Evolutionary conservation across 2,797 vertebrate genomes (phyloP).

Genomic region (Fistularia tabacaria): DNA sequence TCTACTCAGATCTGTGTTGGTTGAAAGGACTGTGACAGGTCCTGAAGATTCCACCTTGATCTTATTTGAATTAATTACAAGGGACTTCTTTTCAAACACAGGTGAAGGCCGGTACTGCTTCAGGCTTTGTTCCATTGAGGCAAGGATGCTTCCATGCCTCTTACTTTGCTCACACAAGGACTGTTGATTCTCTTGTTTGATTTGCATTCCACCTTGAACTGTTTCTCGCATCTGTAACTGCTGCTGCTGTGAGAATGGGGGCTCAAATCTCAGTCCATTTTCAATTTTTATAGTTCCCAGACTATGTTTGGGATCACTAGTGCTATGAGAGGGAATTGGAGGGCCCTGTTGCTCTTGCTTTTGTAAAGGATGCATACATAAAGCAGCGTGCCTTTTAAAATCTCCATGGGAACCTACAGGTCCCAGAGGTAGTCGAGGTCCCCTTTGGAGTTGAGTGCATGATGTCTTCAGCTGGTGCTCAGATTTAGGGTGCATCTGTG

Average conservation of each 20-base stretch:
- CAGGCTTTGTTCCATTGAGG: constrained; percentile 93
- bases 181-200: constrained; percentile 73
- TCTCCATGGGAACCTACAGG: constrained; percentile 73
- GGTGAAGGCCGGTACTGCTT: constrained; percentile 89
- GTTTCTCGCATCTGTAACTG: constrained; percentile 57
- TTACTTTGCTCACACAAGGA: constrained; percentile 59
- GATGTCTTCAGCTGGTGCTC: constrained; percentile 65
- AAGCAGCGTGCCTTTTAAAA: constrained; percentile 84
- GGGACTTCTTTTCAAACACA: constrained; percentile 86
- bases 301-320: constrained; percentile 59
- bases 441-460: constrained; percentile 69
- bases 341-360: constrained; percentile 82
- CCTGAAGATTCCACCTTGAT: constrained; percentile 91
- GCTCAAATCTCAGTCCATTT: constrained; percentile 73
- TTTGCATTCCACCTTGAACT: constrained; percentile 56
- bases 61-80: constrained; percentile 84
- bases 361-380: constrained; percentile 88
- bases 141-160: constrained; percentile 83
- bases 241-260: constrained; percentile 42
- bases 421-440: constrained; percentile 67
- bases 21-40: constrained; percentile 83
- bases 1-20: constrained; percentile 74
- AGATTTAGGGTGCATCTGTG: constrained; percentile 65
- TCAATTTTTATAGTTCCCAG: constrained; percentile 80
- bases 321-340: constrained; percentile 74